Conservation (phyloP, 1,140 invertebrate species). For the Platyscapa corneri region DNA sequence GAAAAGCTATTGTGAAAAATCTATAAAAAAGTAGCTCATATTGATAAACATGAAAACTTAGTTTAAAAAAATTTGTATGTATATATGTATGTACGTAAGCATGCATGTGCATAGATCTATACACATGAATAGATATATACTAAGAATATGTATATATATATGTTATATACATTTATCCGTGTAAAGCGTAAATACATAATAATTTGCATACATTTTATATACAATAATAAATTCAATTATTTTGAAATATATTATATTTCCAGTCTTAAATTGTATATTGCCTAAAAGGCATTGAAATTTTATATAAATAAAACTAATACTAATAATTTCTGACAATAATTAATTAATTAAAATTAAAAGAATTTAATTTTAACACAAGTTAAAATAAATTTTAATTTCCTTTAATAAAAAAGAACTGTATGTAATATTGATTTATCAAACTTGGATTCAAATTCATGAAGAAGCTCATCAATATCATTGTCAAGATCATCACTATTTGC, state of each 20-base stretch:
- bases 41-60: conserved; percentile 81
- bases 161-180: neutral
- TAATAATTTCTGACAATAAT: neutral
- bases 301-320: neutral
- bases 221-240: conserved; percentile 12
- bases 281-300: neutral
- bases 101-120: too few relatives aligned
- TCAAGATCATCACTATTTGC: conserved; percentile 94
- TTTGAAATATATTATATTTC: neutral
- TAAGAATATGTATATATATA: neutral
- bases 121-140: too few relatives aligned
- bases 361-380: neutral
- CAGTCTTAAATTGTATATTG: neutral
- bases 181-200: neutral
- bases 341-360: too few relatives aligned
- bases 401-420: conserved; percentile 94
- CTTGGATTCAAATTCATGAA: conserved; percentile 96
- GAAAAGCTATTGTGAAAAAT: conserved; percentile 90
- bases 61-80: too few relatives aligned
- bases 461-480: conserved; percentile 97
- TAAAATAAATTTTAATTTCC: neutral
- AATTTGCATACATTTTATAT: neutral
- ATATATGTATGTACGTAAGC: too few relatives aligned
- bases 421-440: conserved; percentile 91
- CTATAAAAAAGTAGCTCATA: conserved; percentile 86